Percentiles rank a stretch among this genome's conserved stretches.
Conservation (phyloP, 2,888 invertebrate genomes). For the Sphinx pinastri region DNA sequence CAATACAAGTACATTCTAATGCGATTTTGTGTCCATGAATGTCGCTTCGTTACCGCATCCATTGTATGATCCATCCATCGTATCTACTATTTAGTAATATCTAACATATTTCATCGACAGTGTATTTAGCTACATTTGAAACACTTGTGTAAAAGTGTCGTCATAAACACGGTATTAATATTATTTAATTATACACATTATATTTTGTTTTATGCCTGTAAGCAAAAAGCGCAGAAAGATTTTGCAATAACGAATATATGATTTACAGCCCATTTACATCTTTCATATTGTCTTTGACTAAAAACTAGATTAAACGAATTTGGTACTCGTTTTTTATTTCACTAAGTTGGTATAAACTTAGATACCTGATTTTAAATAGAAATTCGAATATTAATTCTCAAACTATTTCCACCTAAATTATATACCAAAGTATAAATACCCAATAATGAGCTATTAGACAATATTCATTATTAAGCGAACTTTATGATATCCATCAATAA, state of each 20-base stretch:
- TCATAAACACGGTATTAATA: not conserved
- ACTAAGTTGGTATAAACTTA: no score
- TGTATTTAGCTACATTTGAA: not conserved
- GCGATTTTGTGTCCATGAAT: constrained; percentile 3
- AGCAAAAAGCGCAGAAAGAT: not conserved
- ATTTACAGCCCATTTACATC: no score
- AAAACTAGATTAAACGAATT: not conserved
- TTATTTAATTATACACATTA: not conserved
- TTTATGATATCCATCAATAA: constrained; percentile 31
- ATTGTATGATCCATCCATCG: not conserved
- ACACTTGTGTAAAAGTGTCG: constrained; percentile 3
- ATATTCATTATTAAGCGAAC: not conserved
- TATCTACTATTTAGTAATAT: not conserved
- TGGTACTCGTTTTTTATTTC: not conserved
- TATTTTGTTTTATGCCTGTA: not conserved
- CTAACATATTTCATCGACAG: not conserved
- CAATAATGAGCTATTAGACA: not conserved
- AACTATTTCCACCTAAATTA: no score
- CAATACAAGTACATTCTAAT: not conserved
- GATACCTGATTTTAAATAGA: no score
- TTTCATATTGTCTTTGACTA: no score
- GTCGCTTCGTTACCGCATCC: not conserved
- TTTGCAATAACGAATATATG: not conserved
- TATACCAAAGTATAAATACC: no score
- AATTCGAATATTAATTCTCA: no score